A percentile compares a stretch with the other conserved stretches of the same genome.
These are phyloP conservation scores for Campoplex capitator DNA, from an alignment of 2,888 invertebrate species.

Conservation along the genomic window DNA sequence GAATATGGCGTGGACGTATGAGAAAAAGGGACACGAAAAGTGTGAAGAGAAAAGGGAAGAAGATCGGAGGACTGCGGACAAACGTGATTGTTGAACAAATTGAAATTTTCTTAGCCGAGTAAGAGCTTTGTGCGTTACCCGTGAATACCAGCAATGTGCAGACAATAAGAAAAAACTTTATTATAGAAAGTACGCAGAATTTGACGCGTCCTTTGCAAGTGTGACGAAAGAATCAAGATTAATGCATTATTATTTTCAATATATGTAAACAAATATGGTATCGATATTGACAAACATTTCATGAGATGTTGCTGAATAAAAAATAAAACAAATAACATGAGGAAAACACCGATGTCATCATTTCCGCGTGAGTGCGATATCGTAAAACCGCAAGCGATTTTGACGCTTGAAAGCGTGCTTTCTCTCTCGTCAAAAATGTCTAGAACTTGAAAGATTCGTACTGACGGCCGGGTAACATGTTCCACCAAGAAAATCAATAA, in stretches of 20 bases:
- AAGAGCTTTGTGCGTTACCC: neutral
- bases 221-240: neutral
- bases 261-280: constrained; percentile 20
- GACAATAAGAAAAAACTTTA: constrained; percentile 9
- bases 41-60: constrained; percentile 14
- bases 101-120: constrained; percentile 53
- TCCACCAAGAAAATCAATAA: constrained; percentile 72
- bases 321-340: constrained; percentile 15
- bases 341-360: constrained; percentile 25
- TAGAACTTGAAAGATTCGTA: constrained; percentile 30
- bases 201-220: neutral
- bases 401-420: constrained; percentile 15
- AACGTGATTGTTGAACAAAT: constrained; percentile 58
- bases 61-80: constrained; percentile 47
- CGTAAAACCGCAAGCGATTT: constrained; percentile 39
- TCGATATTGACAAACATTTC: neutral
- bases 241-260: neutral
- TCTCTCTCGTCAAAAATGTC: constrained; percentile 41
- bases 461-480: neutral
- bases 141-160: neutral
- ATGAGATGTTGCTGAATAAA: constrained; percentile 22
- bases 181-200: neutral
- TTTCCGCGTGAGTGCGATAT: constrained; percentile 38
- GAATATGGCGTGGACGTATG: constrained; percentile 41
- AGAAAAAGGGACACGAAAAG: constrained; percentile 20